Evolutionary conservation across 2,888 invertebrate genomes (phyloP).

Genomic region (Cheilosia urbana): DNA sequence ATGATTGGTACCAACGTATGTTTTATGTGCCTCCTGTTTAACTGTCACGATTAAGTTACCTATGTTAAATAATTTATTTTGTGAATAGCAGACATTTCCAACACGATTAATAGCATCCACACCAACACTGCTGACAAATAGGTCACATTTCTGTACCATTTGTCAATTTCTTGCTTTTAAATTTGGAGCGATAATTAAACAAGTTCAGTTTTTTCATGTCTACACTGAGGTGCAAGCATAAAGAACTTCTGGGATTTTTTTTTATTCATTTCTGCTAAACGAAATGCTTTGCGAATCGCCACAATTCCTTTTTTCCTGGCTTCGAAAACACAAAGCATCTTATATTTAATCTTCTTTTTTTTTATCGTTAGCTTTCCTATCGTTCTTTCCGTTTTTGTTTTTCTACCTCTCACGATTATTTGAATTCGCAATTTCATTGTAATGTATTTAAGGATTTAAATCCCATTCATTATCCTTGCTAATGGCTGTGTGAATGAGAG

Average conservation of each 20-base stretch:
- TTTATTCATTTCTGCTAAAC: constrained; percentile 14
- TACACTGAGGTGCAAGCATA: background rate
- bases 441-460: constrained; percentile 59
- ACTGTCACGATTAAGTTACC: too few species aligned
- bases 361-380: constrained; percentile 18
- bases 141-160: too few species aligned
- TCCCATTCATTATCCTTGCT: constrained; percentile 57
- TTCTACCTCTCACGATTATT: constrained; percentile 28
- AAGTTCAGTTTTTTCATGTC: background rate
- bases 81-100: too few species aligned
- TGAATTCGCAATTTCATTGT: constrained; percentile 50
- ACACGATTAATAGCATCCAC: too few species aligned
- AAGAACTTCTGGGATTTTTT: constrained; percentile 11
- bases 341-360: constrained; percentile 25
- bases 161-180: too few species aligned
- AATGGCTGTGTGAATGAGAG: constrained; percentile 39
- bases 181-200: background rate
- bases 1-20: too few species aligned
- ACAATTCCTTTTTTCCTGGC: constrained; percentile 15
- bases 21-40: too few species aligned
- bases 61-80: too few species aligned
- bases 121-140: too few species aligned
- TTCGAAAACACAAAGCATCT: constrained; percentile 22
- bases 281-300: constrained; percentile 28
- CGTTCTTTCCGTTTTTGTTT: constrained; percentile 3